Base-by-base conservation (phyloP, 1,140 invertebrate species). In the Trichonephila inaurata region DNA sequence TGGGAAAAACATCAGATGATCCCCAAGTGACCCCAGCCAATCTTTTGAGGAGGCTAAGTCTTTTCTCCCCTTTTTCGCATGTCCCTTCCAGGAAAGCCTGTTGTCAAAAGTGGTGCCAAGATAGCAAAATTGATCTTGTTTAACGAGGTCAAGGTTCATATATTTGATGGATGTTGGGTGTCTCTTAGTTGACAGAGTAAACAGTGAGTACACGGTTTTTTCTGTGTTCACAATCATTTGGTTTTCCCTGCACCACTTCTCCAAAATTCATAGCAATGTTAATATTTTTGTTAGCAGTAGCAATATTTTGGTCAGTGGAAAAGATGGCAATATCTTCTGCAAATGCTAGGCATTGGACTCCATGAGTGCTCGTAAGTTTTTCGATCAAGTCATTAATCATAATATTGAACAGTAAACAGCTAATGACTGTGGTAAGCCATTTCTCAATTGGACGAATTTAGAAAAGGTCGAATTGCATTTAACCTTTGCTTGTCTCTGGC, bases 381-480 rank as follows among this genome's bases (percentile, higher is more conserved):
- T 28, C n/a, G 1, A 28, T 28, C 28, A 28, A 28, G 28, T 28
- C 64, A 90, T 90, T 90, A n/a, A 90, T 90, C 44, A 60, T 81
- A 58, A 90, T 90, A 21, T 90, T 89, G 40, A 89, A 89, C 87
- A 89, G 19, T 8, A 40, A n/a, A 33, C 61, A 69, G 61, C 61
- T 89, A 28, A 28, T 28, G 28, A 40, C 64, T 19, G 87, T 33
- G 19, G 64, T 60, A 89, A 10, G 14, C 87, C 61, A 69, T 89
- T 66, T 89, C 64, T 66, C 40, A 89, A 18, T 24, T 89, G 51
- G 28, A 66, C 33, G 28, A 28, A 28, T 28, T 28, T 28, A 28
- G 1, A 28, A 28, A 28, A 28, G 28, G 28, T 28, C 28, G 1
- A 1, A 28, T 28, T 28, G 28, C 1, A 28, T 28, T 28, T 28